Evolutionary conservation across 2,797 vertebrate genomes (phyloP).

Genomic region (Falco concolor): DNA sequence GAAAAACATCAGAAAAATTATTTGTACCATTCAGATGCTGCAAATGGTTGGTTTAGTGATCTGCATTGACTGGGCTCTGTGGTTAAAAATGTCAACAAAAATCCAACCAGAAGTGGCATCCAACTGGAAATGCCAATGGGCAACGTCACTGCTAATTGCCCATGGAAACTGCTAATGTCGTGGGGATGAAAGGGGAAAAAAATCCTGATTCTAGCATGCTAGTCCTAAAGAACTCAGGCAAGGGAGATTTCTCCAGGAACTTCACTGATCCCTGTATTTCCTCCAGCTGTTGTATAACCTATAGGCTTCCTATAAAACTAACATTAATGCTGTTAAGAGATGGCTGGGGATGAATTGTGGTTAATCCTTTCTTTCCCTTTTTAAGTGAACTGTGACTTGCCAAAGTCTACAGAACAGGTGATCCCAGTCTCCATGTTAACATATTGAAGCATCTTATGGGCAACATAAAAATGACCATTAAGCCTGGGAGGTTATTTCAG

Average conservation of each 20-base stretch:
- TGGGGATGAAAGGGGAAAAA: constrained; percentile 57
- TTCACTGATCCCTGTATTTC: not conserved
- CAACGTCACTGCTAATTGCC: not conserved
- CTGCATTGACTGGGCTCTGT: constrained; percentile 72
- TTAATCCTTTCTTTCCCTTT: not conserved
- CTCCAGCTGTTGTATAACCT: not conserved
- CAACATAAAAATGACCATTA: not conserved
- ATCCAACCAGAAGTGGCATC: constrained; percentile 24
- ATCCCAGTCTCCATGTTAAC: not conserved
- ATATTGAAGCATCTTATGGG: not conserved
- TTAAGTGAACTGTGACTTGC: not conserved
- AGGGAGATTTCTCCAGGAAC: not conserved
- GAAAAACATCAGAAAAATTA: constrained; percentile 40
- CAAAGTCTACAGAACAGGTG: not conserved
- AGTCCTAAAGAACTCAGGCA: not conserved
- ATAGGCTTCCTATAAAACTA: not conserved
- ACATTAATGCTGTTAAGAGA: not conserved
- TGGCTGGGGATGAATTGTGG: not conserved
- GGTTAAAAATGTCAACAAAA: constrained; percentile 4
- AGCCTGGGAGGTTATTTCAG: not conserved
- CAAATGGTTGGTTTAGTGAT: constrained; percentile 61
- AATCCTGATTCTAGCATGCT: constrained; percentile 8
- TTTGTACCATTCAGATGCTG: constrained; percentile 66
- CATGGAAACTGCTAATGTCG: not conserved
- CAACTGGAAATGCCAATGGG: not conserved